Percentiles rank a stretch among this genome's conserved stretches.
phyloP scores from a whole-genome alignment of 64 coral and sea anemone species.

The Dendrophyllia cribrosa region DNA sequence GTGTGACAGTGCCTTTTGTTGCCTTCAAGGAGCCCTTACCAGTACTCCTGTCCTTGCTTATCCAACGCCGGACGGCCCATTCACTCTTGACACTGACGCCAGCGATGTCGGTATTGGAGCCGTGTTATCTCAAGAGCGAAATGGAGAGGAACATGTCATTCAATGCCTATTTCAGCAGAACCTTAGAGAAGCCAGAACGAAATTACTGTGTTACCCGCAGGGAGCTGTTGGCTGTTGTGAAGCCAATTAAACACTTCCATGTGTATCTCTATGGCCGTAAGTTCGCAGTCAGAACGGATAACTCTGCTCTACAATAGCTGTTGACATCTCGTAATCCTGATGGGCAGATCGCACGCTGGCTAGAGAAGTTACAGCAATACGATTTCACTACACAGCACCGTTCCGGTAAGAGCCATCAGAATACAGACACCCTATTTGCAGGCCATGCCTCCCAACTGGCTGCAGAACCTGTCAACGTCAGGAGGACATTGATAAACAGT shows the following conservation, averaged over 20 bases:
- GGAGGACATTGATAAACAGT: slow-evolving; percentile 3
- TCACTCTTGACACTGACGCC: too few relatives aligned
- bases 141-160: neutral
- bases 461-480: neutral
- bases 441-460: neutral
- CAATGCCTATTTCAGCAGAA: neutral
- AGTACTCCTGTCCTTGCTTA: too few relatives aligned
- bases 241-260: neutral
- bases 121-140: too few relatives aligned
- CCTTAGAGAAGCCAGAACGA: neutral
- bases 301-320: neutral
- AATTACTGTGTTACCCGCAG: neutral
- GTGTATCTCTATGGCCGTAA: neutral
- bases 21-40: too few relatives aligned
- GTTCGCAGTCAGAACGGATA: neutral
- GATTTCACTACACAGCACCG: neutral
- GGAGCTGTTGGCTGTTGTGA: neutral
- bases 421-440: neutral
- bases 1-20: too few relatives aligned
- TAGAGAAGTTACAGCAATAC: neutral
- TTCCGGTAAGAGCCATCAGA: neutral
- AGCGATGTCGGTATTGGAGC: too few relatives aligned
- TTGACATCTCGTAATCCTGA: neutral
- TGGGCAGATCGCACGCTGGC: neutral
- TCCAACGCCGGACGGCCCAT: too few relatives aligned